phyloP scores from a whole-genome alignment of 2,888 invertebrate genomes.

The Blera fallax region DNA sequence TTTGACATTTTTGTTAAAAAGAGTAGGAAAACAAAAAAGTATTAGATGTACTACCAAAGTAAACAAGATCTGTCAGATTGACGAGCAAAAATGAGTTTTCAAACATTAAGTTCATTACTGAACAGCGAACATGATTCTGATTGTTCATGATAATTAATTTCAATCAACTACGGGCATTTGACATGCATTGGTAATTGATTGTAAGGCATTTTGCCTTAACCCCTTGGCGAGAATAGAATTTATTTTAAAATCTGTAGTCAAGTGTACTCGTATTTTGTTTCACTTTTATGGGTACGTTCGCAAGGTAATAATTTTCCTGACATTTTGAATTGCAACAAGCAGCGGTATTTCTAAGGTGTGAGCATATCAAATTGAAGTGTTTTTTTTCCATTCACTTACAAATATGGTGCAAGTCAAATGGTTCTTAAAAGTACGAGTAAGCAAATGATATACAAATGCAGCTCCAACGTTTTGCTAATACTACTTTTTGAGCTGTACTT shows the following conservation, averaged over 20 bases:
- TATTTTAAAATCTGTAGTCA: constrained; percentile 23
- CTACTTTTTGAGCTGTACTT: not conserved
- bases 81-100: not conserved
- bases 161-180: constrained; percentile 5
- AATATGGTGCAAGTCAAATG: not conserved
- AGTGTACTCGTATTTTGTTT: constrained; percentile 5
- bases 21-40: not conserved
- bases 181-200: constrained; percentile 19
- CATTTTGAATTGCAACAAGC: constrained; percentile 37
- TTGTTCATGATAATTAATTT: constrained; percentile 12
- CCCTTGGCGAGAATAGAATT: too few relatives aligned
- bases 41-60: too few relatives aligned
- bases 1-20: not conserved
- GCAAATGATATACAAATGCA: not conserved
- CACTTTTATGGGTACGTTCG: constrained; percentile 20
- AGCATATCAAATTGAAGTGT: not conserved
- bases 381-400: not conserved
- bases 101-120: not conserved
- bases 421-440: not conserved
- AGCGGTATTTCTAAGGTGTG: constrained; percentile 31
- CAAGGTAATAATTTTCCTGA: constrained; percentile 41
- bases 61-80: constrained; percentile 2
- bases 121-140: constrained; percentile 15
- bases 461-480: not conserved
- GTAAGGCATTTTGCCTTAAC: not conserved